Evolutionary conservation across 2,888 invertebrate species (phyloP), one percentile per base, ranked within the genome.

Genomic region (Lamellibrachia columna): DNA sequence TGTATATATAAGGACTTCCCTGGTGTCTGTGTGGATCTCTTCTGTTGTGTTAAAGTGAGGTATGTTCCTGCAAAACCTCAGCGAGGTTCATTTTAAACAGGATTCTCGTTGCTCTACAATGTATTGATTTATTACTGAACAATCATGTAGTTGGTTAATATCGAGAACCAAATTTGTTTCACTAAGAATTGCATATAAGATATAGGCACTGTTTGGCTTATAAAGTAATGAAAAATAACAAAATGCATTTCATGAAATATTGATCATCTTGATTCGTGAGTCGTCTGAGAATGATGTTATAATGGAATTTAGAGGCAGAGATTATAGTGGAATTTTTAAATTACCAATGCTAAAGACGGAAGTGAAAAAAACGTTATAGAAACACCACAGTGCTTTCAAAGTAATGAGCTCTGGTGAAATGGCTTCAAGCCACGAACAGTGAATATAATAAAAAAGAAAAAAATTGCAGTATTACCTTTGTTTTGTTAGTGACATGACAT

Each of bases 21-120:
- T 22, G 22, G 75, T 75, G 75, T 75, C 75, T 75, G 75, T 60
- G 60, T 75, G 75, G 75, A 75, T 75, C 75, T 75, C 75, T 75
- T 22, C 6, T 22, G 75, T 75, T 75, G 75, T 75, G 6, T 75
- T 75, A 2, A 75, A 15, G 75, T 75, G 60, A 6, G 4, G 60
- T 60, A 58, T 8, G 58, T 58, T 8, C 15, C 15, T 58, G 58
- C 2, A 58, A 58, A 15, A 75, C 75, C 22, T 75, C 75, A 75
- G n/a, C 15, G 75, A 60, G 60, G 60, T 60, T 60, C 1, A 22
- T 75, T 6, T n/a, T 22, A 75, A 40, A 40, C 40, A 40, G 1
- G 40, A 40, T 40, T 40, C 40, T 40, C 40, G 40, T 40, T 40
- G 40, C 40, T 40, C 75, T 75, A 75, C 75, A 75, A 15, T 75